phyloP scores from a whole-genome alignment of 2,888 invertebrate genomes.

The Sarcophaga carnaria region DNA sequence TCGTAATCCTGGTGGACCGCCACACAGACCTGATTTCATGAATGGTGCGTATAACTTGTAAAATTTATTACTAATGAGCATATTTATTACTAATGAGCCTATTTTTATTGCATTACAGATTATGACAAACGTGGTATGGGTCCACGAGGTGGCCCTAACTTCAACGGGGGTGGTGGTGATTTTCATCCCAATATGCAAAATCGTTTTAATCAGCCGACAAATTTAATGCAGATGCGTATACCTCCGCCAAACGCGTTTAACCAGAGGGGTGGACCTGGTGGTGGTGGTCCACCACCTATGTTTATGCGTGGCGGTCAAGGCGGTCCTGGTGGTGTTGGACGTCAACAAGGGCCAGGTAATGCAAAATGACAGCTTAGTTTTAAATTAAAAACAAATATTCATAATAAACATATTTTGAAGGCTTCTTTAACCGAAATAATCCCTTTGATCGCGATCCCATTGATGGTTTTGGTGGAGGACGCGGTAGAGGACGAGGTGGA shows the following conservation, averaged over 20 bases:
- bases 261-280: slow-evolving; percentile 77
- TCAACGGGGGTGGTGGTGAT: slow-evolving; percentile 76
- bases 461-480: slow-evolving; percentile 62
- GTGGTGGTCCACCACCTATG: slow-evolving; percentile 72
- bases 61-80: not conserved
- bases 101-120: slow-evolving; percentile 70
- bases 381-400: not conserved
- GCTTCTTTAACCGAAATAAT: slow-evolving; percentile 79
- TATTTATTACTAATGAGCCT: not conserved
- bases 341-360: slow-evolving; percentile 77
- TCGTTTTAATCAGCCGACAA: slow-evolving; percentile 80
- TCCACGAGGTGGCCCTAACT: slow-evolving; percentile 70
- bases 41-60: slow-evolving; percentile 71
- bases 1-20: slow-evolving; percentile 70
- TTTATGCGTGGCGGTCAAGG: slow-evolving; percentile 72
- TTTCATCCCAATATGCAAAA: slow-evolving; percentile 80
- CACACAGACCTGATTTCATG: slow-evolving; percentile 77
- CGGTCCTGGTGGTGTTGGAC: slow-evolving; percentile 72
- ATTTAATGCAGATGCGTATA: slow-evolving; percentile 80
- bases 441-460: slow-evolving; percentile 77
- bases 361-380: not conserved
- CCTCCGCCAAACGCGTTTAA: slow-evolving; percentile 79
- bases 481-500: slow-evolving; percentile 70
- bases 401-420: slow-evolving; percentile 60
- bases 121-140: slow-evolving; percentile 76